These are phyloP conservation scores for Macaria liturata DNA, from an alignment of 2,888 invertebrate species.

Conservation along the genomic window DNA sequence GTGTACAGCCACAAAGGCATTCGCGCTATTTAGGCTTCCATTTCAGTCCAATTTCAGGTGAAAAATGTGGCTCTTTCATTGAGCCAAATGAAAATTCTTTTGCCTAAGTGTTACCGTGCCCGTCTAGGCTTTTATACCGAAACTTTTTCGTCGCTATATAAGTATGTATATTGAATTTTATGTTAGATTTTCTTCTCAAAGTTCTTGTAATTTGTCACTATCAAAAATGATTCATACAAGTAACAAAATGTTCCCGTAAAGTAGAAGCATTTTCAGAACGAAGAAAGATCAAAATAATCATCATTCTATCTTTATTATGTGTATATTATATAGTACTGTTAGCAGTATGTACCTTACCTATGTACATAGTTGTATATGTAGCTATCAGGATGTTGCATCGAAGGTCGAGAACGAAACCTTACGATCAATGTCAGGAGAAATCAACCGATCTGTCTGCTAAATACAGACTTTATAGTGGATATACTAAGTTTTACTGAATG, in stretches of 20 bases:
- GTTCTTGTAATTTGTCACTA: no score
- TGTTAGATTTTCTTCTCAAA: no score
- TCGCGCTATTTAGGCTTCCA: slow-evolving; percentile 10
- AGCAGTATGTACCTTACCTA: no score
- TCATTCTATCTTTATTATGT: not conserved
- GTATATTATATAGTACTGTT: slow-evolving; percentile 1
- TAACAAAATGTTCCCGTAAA: slow-evolving; percentile 17
- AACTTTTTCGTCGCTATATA: no score
- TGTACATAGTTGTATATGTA: not conserved
- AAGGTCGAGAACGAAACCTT: slow-evolving; percentile 58
- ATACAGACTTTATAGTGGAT: not conserved
- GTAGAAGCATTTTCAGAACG: slow-evolving; percentile 31
- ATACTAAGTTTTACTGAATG: no score
- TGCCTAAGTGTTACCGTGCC: no score
- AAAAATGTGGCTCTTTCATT: slow-evolving; percentile 14
- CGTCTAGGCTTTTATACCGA: no score
- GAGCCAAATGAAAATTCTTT: slow-evolving; percentile 21
- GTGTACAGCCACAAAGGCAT: slow-evolving; percentile 6
- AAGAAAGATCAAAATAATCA: slow-evolving; percentile 8
- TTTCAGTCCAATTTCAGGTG: slow-evolving; percentile 7
- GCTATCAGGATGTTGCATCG: slow-evolving; percentile 14
- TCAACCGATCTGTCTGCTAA: slow-evolving; percentile 39
- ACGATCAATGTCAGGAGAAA: slow-evolving; percentile 55
- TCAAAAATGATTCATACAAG: no score
- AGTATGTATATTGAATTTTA: no score